Conservation (phyloP, 2,888 invertebrate genomes). For the Andrena haemorrhoa region DNA sequence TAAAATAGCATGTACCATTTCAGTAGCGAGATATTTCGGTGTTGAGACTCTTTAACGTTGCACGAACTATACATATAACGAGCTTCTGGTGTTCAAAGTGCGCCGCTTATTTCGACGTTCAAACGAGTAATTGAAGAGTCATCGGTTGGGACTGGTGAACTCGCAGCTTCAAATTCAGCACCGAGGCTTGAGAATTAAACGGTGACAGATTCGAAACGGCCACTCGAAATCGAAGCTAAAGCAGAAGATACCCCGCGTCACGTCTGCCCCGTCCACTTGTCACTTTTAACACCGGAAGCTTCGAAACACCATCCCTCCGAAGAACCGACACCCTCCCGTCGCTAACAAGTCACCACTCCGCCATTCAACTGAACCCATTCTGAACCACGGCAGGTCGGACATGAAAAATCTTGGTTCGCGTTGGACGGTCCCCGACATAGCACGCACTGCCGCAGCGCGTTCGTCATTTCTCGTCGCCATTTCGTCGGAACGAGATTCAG, state of each 20-base stretch:
- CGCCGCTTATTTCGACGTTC: background rate
- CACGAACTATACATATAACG: too few relatives aligned
- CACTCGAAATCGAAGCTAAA: too few relatives aligned
- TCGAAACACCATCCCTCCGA: too few relatives aligned
- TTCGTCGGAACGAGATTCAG: constrained; percentile 75
- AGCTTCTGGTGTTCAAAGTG: background rate
- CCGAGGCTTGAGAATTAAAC: too few relatives aligned
- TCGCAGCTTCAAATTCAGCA: too few relatives aligned
- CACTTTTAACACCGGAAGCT: background rate
- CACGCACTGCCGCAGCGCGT: constrained; percentile 88
- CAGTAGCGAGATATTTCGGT: background rate
- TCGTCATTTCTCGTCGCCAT: constrained; percentile 80
- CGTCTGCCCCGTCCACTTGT: background rate
- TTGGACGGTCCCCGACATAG: constrained; percentile 90
- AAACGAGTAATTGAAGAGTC: too few relatives aligned
- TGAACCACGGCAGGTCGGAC: constrained; percentile 87
- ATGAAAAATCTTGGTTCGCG: constrained; percentile 90
- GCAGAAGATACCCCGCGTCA: too few relatives aligned
- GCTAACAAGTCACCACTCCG: background rate
- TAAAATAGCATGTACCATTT: background rate
- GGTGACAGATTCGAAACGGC: too few relatives aligned
- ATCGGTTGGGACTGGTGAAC: too few relatives aligned
- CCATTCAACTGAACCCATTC: background rate
- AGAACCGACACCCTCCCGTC: too few relatives aligned
- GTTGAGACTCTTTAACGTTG: too few relatives aligned